Percentiles rank a stretch among this genome's conserved stretches.
Conservation (phyloP, 2,797 vertebrate species). For the Cephalopachus bancanus region DNA sequence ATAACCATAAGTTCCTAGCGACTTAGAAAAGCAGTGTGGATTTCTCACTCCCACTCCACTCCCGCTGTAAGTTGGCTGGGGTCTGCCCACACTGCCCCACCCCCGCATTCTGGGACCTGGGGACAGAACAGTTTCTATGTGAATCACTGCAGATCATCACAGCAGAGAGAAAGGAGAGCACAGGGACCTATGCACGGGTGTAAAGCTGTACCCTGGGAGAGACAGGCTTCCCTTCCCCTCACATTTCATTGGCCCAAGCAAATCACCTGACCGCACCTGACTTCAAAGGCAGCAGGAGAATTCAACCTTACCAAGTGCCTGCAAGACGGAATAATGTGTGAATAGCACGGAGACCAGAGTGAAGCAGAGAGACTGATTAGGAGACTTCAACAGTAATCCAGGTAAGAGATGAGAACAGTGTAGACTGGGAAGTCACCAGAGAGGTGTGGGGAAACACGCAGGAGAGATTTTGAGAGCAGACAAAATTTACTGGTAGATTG, state of each 20-base stretch:
- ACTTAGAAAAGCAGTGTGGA: neutral
- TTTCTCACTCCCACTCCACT: neutral
- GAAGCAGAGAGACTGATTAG: neutral
- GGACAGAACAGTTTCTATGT: neutral
- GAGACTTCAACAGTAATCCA: neutral
- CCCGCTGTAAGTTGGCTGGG: neutral
- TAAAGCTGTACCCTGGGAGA: neutral
- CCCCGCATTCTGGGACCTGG: neutral
- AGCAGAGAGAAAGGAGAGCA: neutral
- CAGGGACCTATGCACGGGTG: fast-evolving
- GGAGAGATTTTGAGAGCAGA: conserved; percentile 21
- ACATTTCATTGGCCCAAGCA: neutral
- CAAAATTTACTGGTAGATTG: conserved; percentile 12
- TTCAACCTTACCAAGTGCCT: neutral
- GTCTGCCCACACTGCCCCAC: neutral
- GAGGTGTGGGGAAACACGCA: neutral
- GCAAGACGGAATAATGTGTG: neutral
- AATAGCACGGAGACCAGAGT: conserved; percentile 1
- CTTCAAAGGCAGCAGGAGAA: neutral
- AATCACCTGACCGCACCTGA: neutral
- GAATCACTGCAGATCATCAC: neutral
- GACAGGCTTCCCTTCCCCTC: neutral
- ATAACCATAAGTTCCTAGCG: neutral
- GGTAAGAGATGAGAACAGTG: neutral
- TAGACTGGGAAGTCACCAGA: neutral